These are phyloP conservation scores for Perizoma flavofasciatum DNA, from an alignment of 2,888 invertebrate species.

Conservation along the genomic window DNA sequence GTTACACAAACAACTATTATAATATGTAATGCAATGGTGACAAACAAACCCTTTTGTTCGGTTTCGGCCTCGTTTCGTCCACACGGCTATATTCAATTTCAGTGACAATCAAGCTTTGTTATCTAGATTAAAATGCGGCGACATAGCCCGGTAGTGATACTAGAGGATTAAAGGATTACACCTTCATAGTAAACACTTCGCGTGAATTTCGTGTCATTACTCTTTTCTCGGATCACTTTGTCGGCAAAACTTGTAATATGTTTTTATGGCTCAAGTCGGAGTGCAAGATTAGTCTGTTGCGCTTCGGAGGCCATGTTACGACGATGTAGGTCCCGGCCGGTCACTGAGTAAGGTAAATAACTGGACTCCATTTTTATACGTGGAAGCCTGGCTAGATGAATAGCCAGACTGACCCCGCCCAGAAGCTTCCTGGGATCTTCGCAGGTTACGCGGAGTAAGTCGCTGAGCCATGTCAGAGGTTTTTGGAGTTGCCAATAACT, in stretches of 20 bases:
- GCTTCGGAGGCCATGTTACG: too few relatives aligned
- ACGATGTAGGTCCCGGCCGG: too few relatives aligned
- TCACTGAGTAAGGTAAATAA: too few relatives aligned
- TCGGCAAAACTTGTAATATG: slow-evolving; percentile 29
- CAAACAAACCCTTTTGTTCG: slow-evolving; percentile 75
- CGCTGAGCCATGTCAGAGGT: too few relatives aligned
- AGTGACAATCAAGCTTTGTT: slow-evolving; percentile 70
- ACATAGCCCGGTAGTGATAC: slow-evolving; percentile 67
- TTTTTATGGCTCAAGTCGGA: not conserved
- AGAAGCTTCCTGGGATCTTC: too few relatives aligned
- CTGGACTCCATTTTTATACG: too few relatives aligned
- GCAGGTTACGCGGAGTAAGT: too few relatives aligned
- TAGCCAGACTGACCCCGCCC: too few relatives aligned
- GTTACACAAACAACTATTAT: slow-evolving; percentile 67
- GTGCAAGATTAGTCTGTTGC: not conserved
- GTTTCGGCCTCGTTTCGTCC: slow-evolving; percentile 51
- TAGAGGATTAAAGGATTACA: slow-evolving; percentile 76
- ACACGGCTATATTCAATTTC: slow-evolving; percentile 57
- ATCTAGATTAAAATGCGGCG: slow-evolving; percentile 52
- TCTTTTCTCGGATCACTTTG: slow-evolving; percentile 41
- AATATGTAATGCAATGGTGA: slow-evolving; percentile 61
- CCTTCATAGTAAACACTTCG: slow-evolving; percentile 62
- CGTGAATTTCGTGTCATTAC: slow-evolving; percentile 60
- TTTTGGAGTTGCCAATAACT: too few relatives aligned
- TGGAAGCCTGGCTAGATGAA: too few relatives aligned